A percentile compares a stretch with the other conserved stretches of the same genome.
Conservation (phyloP, 2,888 invertebrate genomes). For the Meteorus colon region DNA sequence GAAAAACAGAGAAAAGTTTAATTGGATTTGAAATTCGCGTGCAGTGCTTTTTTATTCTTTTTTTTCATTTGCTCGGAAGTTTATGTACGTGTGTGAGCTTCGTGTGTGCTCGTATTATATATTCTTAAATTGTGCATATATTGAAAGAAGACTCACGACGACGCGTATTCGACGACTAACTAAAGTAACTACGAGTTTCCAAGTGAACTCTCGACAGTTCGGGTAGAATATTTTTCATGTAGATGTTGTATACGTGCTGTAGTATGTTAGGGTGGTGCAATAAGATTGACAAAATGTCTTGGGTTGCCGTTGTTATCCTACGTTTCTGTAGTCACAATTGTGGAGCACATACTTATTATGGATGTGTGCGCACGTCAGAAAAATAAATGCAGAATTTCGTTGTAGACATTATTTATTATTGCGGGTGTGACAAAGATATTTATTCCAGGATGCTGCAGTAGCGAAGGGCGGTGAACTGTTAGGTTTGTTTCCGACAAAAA, state of each 20-base stretch:
- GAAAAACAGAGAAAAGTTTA: too few species aligned
- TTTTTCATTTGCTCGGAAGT: too few species aligned
- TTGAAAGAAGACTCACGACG: slow-evolving; percentile 8
- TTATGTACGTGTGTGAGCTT: too few species aligned
- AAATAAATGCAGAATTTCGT: too few species aligned
- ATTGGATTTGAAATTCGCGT: too few species aligned
- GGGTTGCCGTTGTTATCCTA: background rate
- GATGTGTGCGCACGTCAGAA: background rate
- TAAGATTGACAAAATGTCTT: slow-evolving; percentile 16
- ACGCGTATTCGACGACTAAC: background rate
- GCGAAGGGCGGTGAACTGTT: too few species aligned
- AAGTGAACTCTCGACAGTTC: background rate
- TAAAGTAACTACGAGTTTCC: slow-evolving; percentile 14
- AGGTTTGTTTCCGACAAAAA: too few species aligned
- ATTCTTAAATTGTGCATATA: background rate
- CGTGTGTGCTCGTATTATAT: too few species aligned
- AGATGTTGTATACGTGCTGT: background rate
- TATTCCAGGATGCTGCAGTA: too few species aligned
- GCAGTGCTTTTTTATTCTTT: too few species aligned
- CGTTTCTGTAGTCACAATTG: background rate
- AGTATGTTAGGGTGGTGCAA: background rate
- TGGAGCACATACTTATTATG: background rate
- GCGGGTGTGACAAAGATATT: too few species aligned
- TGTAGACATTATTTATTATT: too few species aligned
- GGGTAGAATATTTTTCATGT: background rate